Conservation (phyloP, 2,888 invertebrate genomes). For the Scrobipalpa atriplicella region DNA sequence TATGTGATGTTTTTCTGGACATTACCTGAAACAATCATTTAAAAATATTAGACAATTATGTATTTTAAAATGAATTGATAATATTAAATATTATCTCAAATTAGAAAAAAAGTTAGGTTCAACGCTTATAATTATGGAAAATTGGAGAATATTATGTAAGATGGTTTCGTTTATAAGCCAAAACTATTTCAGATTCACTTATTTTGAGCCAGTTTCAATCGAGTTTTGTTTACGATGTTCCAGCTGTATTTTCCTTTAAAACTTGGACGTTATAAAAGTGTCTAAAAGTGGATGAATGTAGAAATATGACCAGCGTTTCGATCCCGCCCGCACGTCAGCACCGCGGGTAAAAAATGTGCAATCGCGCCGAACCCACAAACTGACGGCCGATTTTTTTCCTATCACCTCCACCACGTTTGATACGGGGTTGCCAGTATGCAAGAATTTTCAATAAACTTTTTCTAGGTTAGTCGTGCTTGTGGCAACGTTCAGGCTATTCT, state of each 20-base stretch:
- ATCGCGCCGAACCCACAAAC: constrained; percentile 37
- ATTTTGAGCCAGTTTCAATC: neutral
- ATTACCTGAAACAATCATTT: neutral
- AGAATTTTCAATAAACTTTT: neutral
- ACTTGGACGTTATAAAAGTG: neutral
- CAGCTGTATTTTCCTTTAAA: neutral
- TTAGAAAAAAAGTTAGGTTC: neutral
- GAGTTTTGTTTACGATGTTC: neutral
- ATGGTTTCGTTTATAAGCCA: too few relatives aligned
- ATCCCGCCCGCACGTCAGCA: neutral
- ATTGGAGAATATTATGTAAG: too few relatives aligned
- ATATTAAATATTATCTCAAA: too few relatives aligned
- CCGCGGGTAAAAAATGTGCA: constrained; percentile 17
- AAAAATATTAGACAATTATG: neutral
- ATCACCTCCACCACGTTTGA: constrained; percentile 37
- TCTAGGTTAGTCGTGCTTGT: neutral
- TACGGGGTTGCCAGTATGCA: constrained; percentile 27
- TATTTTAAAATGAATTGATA: too few relatives aligned
- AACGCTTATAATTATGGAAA: neutral
- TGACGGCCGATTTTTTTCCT: constrained; percentile 58
- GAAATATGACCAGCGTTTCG: constrained; percentile 14
- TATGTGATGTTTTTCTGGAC: neutral
- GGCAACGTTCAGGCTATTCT: neutral
- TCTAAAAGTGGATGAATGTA: neutral
- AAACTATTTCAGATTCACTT: too few relatives aligned